Evolutionary conservation across 1,140 invertebrate genomes (phyloP), one percentile per base, ranked within the genome.

Genomic region (Anadara kagoshimensis): DNA sequence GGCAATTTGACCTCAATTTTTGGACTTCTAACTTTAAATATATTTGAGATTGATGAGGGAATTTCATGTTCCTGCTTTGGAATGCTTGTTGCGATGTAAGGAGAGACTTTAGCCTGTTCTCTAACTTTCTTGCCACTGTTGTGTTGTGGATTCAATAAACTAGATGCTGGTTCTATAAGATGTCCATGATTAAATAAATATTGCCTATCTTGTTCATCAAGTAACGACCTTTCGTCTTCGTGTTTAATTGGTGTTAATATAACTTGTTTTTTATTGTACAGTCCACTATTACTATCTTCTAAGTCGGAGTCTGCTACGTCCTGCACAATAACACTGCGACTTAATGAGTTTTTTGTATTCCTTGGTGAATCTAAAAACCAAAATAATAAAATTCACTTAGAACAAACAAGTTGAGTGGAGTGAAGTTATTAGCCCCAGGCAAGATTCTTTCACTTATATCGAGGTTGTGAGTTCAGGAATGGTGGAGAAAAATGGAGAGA

Each of bases 251-350:
- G 81, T 36, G 83, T 84, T 36, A 84, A 79, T 49, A 75, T 78
- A 4, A 79, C 58, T 41, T 80, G 76, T 43, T 79, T 79, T 45
- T 78, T 72, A 45, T 73, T 62, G n/a, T 62, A 45, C n/a, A 56
- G 24, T n/a, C 69, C 57, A 41, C 56, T 62, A 36, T 36, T 36
- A 36, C 29, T 36, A 43, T 81, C 78, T 63, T 93, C 93, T 54
- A 47, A 62, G 26, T 85, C 81, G 81, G 95, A 94, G 85, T 96
- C 94, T 51, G 71, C 79, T 44, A 63, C 94, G 83, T 96, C 94
- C 73, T 90, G 92, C 29, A 95, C 93, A 49, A 94, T 94, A n/a
- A 95, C 93, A 88, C 94, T 95, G 64, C 29, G 29, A 36, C 93
- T 94, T 75, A 94, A 62, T 8, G 69, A 64, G 51, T 71, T 79